Base-by-base conservation (phyloP, 2,888 invertebrate genomes). In the Dryococelus australis region DNA sequence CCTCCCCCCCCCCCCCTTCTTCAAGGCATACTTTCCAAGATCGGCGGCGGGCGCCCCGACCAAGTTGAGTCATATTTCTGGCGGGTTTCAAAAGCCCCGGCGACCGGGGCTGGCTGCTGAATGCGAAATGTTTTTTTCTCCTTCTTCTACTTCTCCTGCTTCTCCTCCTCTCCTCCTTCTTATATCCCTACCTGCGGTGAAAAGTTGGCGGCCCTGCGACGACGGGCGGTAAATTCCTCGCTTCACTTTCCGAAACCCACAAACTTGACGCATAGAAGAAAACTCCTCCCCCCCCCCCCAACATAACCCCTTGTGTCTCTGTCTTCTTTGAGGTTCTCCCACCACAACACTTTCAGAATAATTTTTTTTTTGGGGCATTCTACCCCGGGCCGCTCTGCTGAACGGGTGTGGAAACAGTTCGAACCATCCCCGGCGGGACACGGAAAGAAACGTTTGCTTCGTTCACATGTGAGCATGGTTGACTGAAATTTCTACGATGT, bases 101-200 rank as follows among this genome's bases (percentile, higher is more conserved):
- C 9, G 20, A 65, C 10, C 16, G 13, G 65, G 65, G 20, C 16
- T 65, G 20, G 65, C 65, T 24, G 65, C 65, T 65, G 65, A 65
- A 65, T 65, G 65, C 65, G 65, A 20, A 24, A 65, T 65, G 65
- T 20, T 65, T 65, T 65, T 65, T 65, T 65, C 16, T 24, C n/a
- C n/a, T n/a, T n/a, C n/a, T n/a, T n/a, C n/a, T n/a, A n/a, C n/a
- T n/a, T n/a, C n/a, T n/a, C n/a, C n/a, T n/a, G n/a, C 16, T 16
- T 16, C 65, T 65, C 65, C 24, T 65, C 65, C 65, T 65, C 20
- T 20, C n/a, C n/a, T n/a, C n/a, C n/a, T n/a, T n/a, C n/a, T n/a
- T n/a, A n/a, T n/a, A n/a, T n/a, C n/a, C n/a, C n/a, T n/a, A 65
- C 65, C 65, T 65, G 65, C 65, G 65, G 65, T 65, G 65, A 65